Conservation (phyloP, 2,888 invertebrate genomes). For the Plebejus argus region DNA sequence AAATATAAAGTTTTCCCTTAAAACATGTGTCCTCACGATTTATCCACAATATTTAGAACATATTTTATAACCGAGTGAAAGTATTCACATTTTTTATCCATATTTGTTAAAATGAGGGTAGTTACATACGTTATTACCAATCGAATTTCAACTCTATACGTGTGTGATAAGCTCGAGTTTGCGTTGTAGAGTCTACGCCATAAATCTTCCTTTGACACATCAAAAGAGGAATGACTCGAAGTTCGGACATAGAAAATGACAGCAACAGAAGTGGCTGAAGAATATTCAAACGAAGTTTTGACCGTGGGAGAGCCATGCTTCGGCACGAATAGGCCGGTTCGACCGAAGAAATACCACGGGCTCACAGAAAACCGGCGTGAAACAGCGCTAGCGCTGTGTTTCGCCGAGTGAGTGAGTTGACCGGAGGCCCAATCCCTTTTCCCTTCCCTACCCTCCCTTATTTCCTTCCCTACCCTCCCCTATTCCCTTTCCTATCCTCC, state of each 20-base stretch:
- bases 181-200: not conserved
- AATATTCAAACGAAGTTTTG: not conserved
- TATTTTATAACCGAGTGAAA: slow-evolving; percentile 22
- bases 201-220: slow-evolving; percentile 19
- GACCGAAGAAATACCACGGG: no score
- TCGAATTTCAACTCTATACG: not conserved
- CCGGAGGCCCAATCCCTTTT: no score
- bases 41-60: slow-evolving; percentile 15
- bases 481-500: no score
- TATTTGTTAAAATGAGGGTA: slow-evolving; percentile 17
- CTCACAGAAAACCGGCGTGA: no score
- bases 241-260: not conserved
- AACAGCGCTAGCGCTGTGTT: no score
- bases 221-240: slow-evolving; percentile 18
- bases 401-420: no score
- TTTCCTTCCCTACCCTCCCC: no score
- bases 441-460: no score
- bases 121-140: not conserved
- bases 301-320: no score
- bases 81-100: slow-evolving; percentile 24
- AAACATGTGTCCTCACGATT: slow-evolving; percentile 17
- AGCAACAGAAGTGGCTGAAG: not conserved
- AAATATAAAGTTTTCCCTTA: not conserved
- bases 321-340: no score
- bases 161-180: not conserved